Evolutionary conservation across 2,113 vertebrate genomes (phyloP), one percentile per base, ranked within the genome.

Genomic region (Colaptes auratus): DNA sequence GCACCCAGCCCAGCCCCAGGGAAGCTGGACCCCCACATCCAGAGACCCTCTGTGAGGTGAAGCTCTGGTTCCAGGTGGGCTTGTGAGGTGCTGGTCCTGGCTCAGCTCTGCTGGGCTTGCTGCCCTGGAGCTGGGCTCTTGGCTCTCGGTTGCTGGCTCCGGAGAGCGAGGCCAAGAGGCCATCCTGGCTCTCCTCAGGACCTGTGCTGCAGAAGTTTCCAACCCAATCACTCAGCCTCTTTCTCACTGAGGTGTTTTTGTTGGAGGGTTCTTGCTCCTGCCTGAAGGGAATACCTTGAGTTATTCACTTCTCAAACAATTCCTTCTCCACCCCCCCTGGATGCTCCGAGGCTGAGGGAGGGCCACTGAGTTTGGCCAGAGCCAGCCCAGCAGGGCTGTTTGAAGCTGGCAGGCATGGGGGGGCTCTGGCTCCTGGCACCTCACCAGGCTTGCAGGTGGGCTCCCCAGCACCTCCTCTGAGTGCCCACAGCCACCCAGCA

Each of bases 141-240:
- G 93, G 92, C 86, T 86, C 46, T 23, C 9, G 17, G 48, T 33
- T 95, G 25, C 88, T 86, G 73, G 76, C 93, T 88, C 56, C 21
- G 33, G 65, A 93, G 33, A 90, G 31, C 0, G 19, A 88, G 79
- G 79, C 64, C 0, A 1, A 82, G 72, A 94, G 88, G 58, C 73
- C 0, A 5, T 86, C 79, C 69, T 81, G 83, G 90, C 88, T 91
- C 93, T 89, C 0, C 0, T 63, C 66, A 90, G 82, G 83, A 94
- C 73, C 80, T 23, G 33, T 2, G 17, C 83, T 92, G 78, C 83
- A 65, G 71, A 65, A 84, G 92, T 95, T 96, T 96, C 92, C 90
- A 94, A 88, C 93, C 86, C 95, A 90, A 92, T 95, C 86, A 92
- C 63, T 92, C 35, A 65, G 92, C 86, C 93, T 83, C 78, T 93